Percentiles rank a stretch among this genome's conserved stretches.
These are phyloP conservation scores for Drosophila serrata DNA, from an alignment of 1,140 invertebrate genomes.

Conservation along the genomic window DNA sequence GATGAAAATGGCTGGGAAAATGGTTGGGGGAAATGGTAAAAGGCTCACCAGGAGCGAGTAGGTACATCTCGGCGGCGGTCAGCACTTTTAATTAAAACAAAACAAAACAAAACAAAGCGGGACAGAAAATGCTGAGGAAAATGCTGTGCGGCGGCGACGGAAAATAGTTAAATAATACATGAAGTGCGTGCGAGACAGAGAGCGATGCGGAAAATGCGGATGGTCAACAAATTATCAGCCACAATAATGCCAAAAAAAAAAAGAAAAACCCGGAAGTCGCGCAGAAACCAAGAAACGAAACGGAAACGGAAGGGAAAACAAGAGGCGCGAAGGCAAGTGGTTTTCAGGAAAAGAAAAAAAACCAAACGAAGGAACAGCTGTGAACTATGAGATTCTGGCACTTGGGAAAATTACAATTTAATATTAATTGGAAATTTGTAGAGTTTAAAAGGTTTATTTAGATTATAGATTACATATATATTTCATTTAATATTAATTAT, in stretches of 20 bases:
- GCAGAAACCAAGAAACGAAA: slow-evolving; percentile 17
- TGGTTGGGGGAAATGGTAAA: slow-evolving; percentile 8
- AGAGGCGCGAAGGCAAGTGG: slow-evolving; percentile 28
- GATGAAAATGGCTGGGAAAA: slow-evolving; percentile 33
- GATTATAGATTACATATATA: too few species aligned
- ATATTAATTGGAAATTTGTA: neutral
- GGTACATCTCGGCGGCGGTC: slow-evolving; percentile 59
- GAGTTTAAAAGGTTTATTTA: neutral
- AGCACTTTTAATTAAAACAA: slow-evolving; percentile 83
- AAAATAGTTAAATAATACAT: slow-evolving; percentile 71
- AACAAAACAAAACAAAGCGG: slow-evolving; percentile 46
- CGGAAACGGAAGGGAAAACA: slow-evolving; percentile 16
- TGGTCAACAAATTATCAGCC: slow-evolving; percentile 77
- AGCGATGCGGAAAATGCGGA: slow-evolving; percentile 67
- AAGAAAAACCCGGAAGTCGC: slow-evolving; percentile 8
- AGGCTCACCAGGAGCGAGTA: slow-evolving; percentile 19
- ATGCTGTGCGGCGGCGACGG: slow-evolving; percentile 2
- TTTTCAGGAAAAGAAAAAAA: slow-evolving; percentile 3
- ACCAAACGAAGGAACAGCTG: slow-evolving; percentile 42
- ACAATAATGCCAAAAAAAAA: slow-evolving; percentile 34
- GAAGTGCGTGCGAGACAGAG: slow-evolving; percentile 47
- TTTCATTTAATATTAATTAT: too few species aligned
- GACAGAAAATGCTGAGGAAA: slow-evolving; percentile 26
- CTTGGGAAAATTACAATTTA: neutral
- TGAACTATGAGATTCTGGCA: slow-evolving; percentile 43